A percentile compares a stretch with the other conserved stretches of the same genome.
Evolutionary conservation across 2,888 invertebrate species (phyloP).

Genomic region (Thyatira batis): DNA sequence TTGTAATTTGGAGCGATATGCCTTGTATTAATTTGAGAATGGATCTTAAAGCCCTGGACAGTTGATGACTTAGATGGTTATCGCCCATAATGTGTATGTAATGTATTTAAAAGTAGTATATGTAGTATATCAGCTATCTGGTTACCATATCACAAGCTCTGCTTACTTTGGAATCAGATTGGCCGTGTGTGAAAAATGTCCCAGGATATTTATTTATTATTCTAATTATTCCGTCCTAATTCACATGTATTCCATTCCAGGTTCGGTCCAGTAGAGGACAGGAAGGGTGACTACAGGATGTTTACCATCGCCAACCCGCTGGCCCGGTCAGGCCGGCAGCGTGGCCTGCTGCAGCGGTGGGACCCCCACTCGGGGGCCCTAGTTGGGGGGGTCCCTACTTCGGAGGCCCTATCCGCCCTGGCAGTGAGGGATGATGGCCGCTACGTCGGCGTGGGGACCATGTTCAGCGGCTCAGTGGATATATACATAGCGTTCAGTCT

Average conservation of each 20-base stretch:
- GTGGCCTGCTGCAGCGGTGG: constrained; percentile 92
- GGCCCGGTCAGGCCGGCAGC: constrained; percentile 86
- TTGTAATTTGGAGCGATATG: too few species aligned
- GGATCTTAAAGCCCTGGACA: too few species aligned
- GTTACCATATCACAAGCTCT: too few species aligned
- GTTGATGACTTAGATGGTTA: too few species aligned
- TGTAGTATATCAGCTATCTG: too few species aligned
- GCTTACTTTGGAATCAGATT: too few species aligned
- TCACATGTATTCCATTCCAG: constrained; percentile 52
- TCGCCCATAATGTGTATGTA: too few species aligned
- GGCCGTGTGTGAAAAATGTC: too few species aligned
- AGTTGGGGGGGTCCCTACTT: constrained; percentile 81
- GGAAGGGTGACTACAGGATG: constrained; percentile 84
- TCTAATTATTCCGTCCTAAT: not conserved
- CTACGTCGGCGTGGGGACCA: constrained; percentile 95
- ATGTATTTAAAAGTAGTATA: too few species aligned
- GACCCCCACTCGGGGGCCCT: constrained; percentile 75
- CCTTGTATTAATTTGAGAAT: too few species aligned
- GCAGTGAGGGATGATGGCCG: constrained; percentile 95
- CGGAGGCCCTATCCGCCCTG: constrained; percentile 91
- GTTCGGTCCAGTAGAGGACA: constrained; percentile 88
- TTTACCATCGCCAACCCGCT: constrained; percentile 92
- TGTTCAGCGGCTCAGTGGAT: constrained; percentile 95
- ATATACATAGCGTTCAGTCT: constrained; percentile 96
- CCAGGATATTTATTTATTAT: too few species aligned